A percentile compares a stretch with the other conserved stretches of the same genome.
phyloP scores from a whole-genome alignment of 2,888 invertebrate genomes.

The Drosophila algonquin region DNA sequence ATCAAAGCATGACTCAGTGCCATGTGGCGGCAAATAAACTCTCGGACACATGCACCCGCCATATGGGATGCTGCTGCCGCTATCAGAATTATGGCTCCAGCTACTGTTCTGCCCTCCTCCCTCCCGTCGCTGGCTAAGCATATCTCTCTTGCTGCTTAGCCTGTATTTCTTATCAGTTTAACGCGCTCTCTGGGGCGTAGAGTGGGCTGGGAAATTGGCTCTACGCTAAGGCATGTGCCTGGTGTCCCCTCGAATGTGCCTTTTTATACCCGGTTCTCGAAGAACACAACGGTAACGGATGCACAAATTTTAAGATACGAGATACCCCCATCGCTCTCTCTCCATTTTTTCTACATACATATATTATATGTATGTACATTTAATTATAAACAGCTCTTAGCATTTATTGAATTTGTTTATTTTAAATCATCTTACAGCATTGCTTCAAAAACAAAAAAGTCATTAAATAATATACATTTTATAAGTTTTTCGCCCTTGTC shows the following conservation, averaged over 20 bases:
- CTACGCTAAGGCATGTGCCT: not conserved
- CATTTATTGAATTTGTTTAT: no score
- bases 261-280: not conserved
- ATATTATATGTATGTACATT: no score
- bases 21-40: not conserved
- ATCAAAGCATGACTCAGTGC: not conserved
- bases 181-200: conserved; percentile 9
- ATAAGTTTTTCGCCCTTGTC: no score
- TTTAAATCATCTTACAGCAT: no score
- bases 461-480: no score
- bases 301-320: no score
- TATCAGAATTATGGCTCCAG: not conserved
- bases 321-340: no score
- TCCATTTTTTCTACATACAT: no score
- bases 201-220: conserved; percentile 3
- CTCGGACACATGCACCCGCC: not conserved
- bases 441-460: no score
- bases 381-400: no score
- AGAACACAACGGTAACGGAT: no score
- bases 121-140: not conserved
- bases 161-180: conserved; percentile 48
- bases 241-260: not conserved
- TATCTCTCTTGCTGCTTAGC: no score
- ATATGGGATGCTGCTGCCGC: conserved; percentile 5
- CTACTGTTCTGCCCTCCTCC: not conserved